phyloP scores from a whole-genome alignment of 2,888 invertebrate genomes.

The Limnephilus rhombicus region DNA sequence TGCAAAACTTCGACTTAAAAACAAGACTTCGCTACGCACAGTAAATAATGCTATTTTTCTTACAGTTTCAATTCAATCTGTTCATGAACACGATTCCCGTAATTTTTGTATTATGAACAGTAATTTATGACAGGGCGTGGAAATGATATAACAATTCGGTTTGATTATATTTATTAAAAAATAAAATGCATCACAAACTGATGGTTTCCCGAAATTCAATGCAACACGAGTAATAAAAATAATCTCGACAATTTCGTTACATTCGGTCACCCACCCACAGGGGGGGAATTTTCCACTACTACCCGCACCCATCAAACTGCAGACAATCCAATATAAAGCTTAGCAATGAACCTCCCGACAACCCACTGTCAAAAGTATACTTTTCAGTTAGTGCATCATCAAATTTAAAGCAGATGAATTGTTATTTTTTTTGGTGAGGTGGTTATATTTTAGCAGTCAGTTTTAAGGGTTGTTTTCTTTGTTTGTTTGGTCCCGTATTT shows the following conservation, averaged over 20 bases:
- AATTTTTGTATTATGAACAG: too few species aligned
- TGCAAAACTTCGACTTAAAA: too few species aligned
- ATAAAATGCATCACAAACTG: background rate
- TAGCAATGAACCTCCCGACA: background rate
- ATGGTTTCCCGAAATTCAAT: background rate
- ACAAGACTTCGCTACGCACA: too few species aligned
- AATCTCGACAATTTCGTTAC: background rate
- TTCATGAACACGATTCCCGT: too few species aligned
- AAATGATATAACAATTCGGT: background rate
- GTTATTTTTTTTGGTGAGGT: background rate
- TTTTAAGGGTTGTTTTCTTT: background rate
- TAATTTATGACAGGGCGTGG: too few species aligned
- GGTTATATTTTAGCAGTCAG: background rate
- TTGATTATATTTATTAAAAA: background rate
- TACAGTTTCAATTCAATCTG: too few species aligned
- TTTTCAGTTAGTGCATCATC: background rate
- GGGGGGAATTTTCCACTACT: background rate
- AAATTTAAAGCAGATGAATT: background rate
- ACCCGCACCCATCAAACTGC: background rate
- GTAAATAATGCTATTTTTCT: too few species aligned
- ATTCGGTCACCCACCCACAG: constrained; percentile 15
- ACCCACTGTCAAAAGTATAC: background rate
- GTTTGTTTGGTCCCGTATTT: constrained; percentile 13
- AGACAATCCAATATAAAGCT: background rate
- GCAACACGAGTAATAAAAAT: constrained; percentile 4